These are phyloP conservation scores for Rugalucina vietnamica DNA, from an alignment of 2,888 invertebrate genomes.

Conservation along the genomic window DNA sequence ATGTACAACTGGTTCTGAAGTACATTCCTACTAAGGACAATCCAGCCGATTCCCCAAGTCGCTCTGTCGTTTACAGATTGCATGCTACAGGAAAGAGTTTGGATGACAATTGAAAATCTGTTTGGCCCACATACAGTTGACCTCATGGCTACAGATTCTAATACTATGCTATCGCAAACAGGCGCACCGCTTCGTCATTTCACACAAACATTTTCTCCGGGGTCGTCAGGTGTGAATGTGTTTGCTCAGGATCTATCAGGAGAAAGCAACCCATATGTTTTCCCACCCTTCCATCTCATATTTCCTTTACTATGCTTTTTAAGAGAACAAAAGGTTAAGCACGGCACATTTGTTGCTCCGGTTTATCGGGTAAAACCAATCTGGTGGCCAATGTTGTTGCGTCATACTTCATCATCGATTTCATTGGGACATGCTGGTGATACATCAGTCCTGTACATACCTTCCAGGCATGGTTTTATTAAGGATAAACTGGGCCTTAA, in stretches of 20 bases:
- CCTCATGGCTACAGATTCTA: constrained; percentile 52
- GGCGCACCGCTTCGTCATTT: constrained; percentile 38
- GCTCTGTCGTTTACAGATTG: constrained; percentile 10
- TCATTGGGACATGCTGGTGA: constrained; percentile 15
- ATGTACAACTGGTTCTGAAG: constrained; percentile 38
- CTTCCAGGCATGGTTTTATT: constrained; percentile 19
- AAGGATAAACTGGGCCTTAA: constrained; percentile 16
- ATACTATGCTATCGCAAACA: constrained; percentile 18
- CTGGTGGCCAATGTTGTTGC: constrained; percentile 49
- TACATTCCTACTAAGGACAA: constrained; percentile 42
- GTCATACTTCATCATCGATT: neutral
- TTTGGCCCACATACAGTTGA: constrained; percentile 53
- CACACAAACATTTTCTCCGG: constrained; percentile 27
- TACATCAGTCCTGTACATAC: neutral
- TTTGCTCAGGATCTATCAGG: constrained; percentile 41
- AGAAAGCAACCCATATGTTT: constrained; percentile 47
- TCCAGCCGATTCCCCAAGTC: constrained; percentile 24
- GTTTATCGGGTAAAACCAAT: constrained; percentile 15
- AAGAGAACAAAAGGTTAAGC: neutral
- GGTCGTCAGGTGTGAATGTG: constrained; percentile 45
- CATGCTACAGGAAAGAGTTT: constrained; percentile 24
- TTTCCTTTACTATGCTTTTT: constrained; percentile 31
- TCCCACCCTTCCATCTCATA: constrained; percentile 35
- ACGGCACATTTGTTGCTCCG: constrained; percentile 41
- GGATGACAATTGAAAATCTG: constrained; percentile 18